These are phyloP conservation scores for Scortum barcoo DNA, from an alignment of 2,113 vertebrate genomes.

Conservation along the genomic window DNA sequence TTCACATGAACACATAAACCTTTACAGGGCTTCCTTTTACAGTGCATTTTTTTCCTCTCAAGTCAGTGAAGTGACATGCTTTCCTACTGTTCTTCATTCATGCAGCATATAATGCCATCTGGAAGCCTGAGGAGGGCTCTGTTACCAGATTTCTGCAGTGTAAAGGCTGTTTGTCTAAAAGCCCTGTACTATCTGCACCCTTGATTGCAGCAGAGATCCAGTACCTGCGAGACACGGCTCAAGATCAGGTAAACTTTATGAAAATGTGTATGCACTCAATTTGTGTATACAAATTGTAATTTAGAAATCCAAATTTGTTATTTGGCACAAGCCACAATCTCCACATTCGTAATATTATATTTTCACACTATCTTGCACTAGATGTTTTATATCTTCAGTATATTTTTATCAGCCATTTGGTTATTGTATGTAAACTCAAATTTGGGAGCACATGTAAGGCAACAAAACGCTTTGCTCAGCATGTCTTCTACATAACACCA, in stretches of 20 bases:
- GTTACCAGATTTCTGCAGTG: constrained; percentile 84
- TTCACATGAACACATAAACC: constrained; percentile 2
- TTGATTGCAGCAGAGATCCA: constrained; percentile 66
- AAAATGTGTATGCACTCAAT: background rate
- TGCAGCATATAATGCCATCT: constrained; percentile 80
- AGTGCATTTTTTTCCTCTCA: background rate
- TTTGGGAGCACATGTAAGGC: no score
- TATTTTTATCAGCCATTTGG: no score
- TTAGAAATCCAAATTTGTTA: background rate
- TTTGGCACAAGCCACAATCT: background rate
- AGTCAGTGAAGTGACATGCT: background rate
- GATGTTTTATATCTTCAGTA: no score
- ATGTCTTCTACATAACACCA: no score
- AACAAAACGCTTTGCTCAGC: no score
- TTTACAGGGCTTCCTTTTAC: constrained; percentile 5
- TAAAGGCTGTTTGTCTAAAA: constrained; percentile 76
- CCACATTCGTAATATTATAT: background rate
- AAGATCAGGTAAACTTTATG: constrained; percentile 56
- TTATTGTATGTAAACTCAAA: no score
- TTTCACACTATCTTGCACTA: background rate
- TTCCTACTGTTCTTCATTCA: constrained; percentile 17
- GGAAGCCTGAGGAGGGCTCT: constrained; percentile 82
- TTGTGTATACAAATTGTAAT: background rate
- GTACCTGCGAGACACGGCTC: constrained; percentile 43
- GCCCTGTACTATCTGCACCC: constrained; percentile 33